Evolutionary conservation across 2,888 invertebrate genomes (phyloP).

Genomic region (Eupithecia tripunctaria): DNA sequence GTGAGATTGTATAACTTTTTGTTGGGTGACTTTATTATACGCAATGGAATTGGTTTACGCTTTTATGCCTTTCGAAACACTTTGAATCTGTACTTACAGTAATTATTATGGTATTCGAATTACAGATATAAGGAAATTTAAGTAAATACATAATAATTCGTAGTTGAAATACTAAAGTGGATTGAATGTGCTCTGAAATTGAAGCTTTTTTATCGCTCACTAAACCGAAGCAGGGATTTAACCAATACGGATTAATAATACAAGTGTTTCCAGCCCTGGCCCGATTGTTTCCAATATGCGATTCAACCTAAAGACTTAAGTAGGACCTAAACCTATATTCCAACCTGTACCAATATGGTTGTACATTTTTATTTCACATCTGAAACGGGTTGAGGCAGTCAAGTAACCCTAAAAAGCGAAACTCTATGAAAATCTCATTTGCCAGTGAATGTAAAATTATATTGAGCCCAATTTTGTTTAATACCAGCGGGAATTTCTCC

Average conservation of each 20-base stretch:
- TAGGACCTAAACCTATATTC: background rate
- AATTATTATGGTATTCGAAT: background rate
- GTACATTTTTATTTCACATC: slow-evolving; percentile 1
- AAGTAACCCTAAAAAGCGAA: slow-evolving; percentile 6
- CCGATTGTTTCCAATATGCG: background rate
- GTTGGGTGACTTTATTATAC: slow-evolving; percentile 46
- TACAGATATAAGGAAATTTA: background rate
- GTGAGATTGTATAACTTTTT: slow-evolving; percentile 47
- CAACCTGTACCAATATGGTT: background rate
- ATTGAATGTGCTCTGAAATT: background rate
- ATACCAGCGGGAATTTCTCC: slow-evolving; percentile 56
- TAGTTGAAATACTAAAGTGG: background rate
- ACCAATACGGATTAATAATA: background rate
- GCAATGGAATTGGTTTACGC: slow-evolving; percentile 46
- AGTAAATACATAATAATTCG: background rate
- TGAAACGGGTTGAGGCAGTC: slow-evolving; percentile 2
- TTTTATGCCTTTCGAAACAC: slow-evolving; percentile 29
- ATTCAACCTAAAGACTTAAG: background rate
- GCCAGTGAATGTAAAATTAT: slow-evolving; percentile 67
- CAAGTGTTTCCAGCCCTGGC: background rate
- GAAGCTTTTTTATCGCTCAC: background rate
- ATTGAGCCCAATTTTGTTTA: slow-evolving; percentile 73
- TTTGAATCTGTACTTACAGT: slow-evolving; percentile 17
- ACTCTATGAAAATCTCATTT: slow-evolving; percentile 57
- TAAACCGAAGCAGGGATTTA: background rate